Evolutionary conservation across 2,113 vertebrate genomes (phyloP).

Genomic region (Syngnathus typhle): DNA sequence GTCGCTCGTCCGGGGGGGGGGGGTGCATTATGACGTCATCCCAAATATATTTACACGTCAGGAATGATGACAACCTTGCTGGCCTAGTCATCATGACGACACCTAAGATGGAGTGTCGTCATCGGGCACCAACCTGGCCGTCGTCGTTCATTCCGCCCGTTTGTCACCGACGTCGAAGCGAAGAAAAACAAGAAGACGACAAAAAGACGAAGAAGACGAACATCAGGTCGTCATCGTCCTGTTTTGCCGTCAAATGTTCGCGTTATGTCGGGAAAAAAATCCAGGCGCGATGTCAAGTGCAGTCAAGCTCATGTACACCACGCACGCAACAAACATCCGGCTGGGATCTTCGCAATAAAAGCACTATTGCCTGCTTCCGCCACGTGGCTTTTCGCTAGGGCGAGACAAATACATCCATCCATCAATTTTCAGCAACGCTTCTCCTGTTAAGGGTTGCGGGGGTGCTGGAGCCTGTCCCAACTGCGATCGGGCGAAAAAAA

Average conservation of each 20-base stretch:
- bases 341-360: conserved; percentile 36
- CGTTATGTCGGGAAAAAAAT: neutral
- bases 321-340: neutral
- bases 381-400: no score
- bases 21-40: no score
- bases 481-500: no score
- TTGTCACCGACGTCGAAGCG: neutral
- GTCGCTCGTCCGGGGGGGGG: no score
- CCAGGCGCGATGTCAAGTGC: conserved; percentile 4
- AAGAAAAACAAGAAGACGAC: no score
- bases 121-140: conserved; percentile 28
- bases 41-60: no score
- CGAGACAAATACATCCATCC: no score
- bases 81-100: neutral
- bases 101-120: neutral
- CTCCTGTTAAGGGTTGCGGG: no score
- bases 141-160: conserved; percentile 19
- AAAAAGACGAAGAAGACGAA: no score
- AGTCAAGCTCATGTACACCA: conserved; percentile 17
- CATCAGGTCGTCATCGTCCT: conserved; percentile 25
- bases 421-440: no score
- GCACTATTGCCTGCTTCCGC: neutral
- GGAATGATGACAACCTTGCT: neutral
- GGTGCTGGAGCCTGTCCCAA: no score
- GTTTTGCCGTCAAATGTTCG: neutral